Conservation (phyloP, 1,140 invertebrate genomes). For the Heliconius hermathena region DNA sequence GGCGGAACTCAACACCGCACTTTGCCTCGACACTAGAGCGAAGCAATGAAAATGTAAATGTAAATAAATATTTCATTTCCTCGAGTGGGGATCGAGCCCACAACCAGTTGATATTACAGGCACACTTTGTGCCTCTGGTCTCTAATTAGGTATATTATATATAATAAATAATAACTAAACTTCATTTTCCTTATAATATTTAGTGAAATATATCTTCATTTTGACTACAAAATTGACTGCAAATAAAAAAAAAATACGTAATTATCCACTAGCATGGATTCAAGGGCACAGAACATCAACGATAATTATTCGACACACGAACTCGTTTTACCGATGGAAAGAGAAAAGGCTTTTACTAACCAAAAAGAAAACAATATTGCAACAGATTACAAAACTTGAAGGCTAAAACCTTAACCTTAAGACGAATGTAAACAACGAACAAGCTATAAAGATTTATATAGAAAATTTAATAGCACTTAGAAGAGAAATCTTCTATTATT, state of each 20-base stretch:
- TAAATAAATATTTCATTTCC: too few relatives aligned
- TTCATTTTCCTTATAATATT: background rate
- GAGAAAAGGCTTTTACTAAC: conserved; percentile 25
- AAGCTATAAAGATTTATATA: background rate
- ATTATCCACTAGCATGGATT: background rate
- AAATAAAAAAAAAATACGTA: background rate
- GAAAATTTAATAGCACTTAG: too few relatives aligned
- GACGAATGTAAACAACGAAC: background rate
- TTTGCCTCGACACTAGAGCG: too few relatives aligned
- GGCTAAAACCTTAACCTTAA: background rate
- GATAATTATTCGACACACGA: conserved; percentile 1
- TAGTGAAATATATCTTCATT: background rate
- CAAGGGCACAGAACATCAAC: background rate
- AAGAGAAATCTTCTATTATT: background rate
- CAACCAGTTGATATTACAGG: too few relatives aligned
- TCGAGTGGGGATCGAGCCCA: too few relatives aligned
- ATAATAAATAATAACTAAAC: background rate
- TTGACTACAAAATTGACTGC: background rate
- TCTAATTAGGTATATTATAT: background rate
- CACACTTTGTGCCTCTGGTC: too few relatives aligned
- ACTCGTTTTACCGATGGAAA: conserved; percentile 8
- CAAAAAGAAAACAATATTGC: background rate
- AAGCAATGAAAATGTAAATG: too few relatives aligned
- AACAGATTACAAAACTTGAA: background rate
- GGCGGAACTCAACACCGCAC: too few relatives aligned